These are phyloP conservation scores for Rhabdornis inornatus DNA, from an alignment of 2,113 vertebrate species.

Conservation along the genomic window DNA sequence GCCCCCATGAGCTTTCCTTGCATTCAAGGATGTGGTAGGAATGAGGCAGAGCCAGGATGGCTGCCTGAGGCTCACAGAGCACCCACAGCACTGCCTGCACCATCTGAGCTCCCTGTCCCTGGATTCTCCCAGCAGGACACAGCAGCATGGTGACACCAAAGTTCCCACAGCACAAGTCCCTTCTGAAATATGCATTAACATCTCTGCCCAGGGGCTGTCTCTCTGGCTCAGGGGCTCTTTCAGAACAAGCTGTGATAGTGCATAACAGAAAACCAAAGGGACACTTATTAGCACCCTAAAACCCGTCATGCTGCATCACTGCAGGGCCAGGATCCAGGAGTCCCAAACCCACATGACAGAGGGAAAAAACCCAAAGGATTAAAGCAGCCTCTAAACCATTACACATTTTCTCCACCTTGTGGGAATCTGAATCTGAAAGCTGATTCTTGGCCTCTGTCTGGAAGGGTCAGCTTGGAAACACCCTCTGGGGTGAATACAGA, in stretches of 20 bases:
- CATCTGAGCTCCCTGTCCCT: not conserved
- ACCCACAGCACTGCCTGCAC: not conserved
- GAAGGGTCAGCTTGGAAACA: not conserved
- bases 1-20: not conserved
- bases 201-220: no score
- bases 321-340: not conserved
- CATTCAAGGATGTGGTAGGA: fast-evolving
- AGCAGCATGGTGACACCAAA: not conserved
- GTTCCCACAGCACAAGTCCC: fast-evolving
- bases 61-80: not conserved
- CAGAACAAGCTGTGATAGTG: not conserved
- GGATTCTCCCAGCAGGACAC: not conserved
- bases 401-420: not conserved
- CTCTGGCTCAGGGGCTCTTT: not conserved
- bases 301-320: not conserved
- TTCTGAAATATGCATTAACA: not conserved
- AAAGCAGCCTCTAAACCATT: not conserved
- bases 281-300: not conserved
- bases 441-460: not conserved
- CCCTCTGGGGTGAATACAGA: not conserved
- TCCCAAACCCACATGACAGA: not conserved
- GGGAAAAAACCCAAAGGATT: not conserved
- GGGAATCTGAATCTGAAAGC: not conserved
- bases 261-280: not conserved
- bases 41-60: not conserved